These are phyloP conservation scores for Balanococcus diminutus DNA, from an alignment of 2,888 invertebrate species.

Conservation along the genomic window DNA sequence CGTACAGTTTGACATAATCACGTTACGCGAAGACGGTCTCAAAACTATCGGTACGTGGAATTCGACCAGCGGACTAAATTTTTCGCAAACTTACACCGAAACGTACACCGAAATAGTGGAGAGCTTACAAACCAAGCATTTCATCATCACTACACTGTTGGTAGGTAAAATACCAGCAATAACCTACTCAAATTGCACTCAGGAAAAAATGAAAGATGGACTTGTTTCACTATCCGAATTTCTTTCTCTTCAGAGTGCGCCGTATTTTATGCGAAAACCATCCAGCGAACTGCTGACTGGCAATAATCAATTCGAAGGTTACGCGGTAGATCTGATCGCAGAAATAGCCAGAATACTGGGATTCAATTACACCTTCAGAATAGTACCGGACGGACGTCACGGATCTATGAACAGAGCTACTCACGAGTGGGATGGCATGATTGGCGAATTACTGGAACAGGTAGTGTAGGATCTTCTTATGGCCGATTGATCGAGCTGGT, in stretches of 20 bases:
- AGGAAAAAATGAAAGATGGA: too few species aligned
- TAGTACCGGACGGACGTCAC: conserved; percentile 85
- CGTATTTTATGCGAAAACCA: conserved; percentile 93
- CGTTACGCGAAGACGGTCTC: conserved; percentile 81
- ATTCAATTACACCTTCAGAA: conserved; percentile 84
- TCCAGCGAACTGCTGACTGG: conserved; percentile 82
- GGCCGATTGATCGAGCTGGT: too few species aligned
- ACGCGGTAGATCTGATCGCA: conserved; percentile 90
- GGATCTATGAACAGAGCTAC: conserved; percentile 81
- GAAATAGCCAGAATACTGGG: conserved; percentile 87
- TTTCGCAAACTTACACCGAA: conserved; percentile 83
- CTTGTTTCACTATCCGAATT: neutral
- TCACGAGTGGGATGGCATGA: conserved; percentile 92
- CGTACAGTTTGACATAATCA: conserved; percentile 89
- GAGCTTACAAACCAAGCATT: conserved; percentile 88
- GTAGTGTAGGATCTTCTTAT: conserved; percentile 57
- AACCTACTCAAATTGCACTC: neutral
- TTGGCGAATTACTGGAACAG: conserved; percentile 83
- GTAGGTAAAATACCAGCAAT: conserved; percentile 65
- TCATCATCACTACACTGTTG: conserved; percentile 88
- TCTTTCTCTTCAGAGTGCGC: conserved; percentile 77
- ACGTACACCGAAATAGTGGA: conserved; percentile 87
- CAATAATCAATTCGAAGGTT: conserved; percentile 93
- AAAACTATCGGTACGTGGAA: conserved; percentile 89
- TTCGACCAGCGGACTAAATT: conserved; percentile 84